Conservation (phyloP, 2,797 vertebrate genomes). For the Melanotaenia pygmaea region DNA sequence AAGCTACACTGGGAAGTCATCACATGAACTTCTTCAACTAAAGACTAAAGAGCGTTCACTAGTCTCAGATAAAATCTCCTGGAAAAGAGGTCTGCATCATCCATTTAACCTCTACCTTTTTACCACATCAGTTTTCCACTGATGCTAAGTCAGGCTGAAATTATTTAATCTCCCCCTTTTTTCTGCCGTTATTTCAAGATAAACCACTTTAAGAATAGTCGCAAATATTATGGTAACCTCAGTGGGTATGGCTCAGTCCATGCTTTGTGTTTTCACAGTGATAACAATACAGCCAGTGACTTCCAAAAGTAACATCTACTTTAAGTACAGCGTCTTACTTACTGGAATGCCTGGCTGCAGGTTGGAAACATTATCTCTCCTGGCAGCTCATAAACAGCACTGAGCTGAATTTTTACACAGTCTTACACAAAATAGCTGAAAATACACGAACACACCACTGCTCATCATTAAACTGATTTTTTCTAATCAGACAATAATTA, state of each 20-base stretch:
- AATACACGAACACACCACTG: constrained; percentile 1
- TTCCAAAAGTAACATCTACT: constrained; percentile 36
- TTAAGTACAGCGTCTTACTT: constrained; percentile 10
- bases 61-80: constrained; percentile 2
- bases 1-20: too few species aligned
- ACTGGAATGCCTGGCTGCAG: constrained; percentile 10
- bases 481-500: neutral
- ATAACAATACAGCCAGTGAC: constrained; percentile 16
- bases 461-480: neutral
- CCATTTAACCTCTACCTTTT: neutral
- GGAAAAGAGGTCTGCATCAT: neutral
- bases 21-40: neutral
- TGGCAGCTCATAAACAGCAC: constrained; percentile 28
- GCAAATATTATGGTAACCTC: constrained; percentile 19
- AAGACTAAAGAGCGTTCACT: constrained; percentile 13
- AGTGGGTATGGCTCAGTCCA: neutral
- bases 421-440: neutral
- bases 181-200: constrained; percentile 3
- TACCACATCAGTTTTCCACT: neutral
- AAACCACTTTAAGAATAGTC: constrained; percentile 19
- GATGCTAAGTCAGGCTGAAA: neutral
- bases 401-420: constrained; percentile 10
- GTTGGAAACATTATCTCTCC: constrained; percentile 23
- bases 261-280: constrained; percentile 34
- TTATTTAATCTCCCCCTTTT: neutral